Conservation (phyloP, 2,888 invertebrate genomes). For the Luffia ferchaultella region DNA sequence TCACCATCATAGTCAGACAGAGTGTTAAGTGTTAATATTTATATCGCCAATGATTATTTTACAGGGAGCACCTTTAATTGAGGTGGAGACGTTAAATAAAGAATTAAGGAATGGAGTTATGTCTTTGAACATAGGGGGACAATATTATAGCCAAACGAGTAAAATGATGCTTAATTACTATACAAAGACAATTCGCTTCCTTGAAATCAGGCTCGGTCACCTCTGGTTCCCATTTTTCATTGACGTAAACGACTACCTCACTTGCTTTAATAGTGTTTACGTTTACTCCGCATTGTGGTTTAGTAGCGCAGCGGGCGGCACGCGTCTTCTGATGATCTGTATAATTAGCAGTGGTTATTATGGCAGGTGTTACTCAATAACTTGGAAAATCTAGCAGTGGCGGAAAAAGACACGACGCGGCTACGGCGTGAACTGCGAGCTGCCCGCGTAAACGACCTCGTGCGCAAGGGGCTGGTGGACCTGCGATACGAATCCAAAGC, state of each 20-base stretch:
- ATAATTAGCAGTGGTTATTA: too few relatives aligned
- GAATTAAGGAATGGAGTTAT: constrained; percentile 8
- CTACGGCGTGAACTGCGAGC: constrained; percentile 40
- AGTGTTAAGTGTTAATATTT: constrained; percentile 11
- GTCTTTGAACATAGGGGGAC: constrained; percentile 11
- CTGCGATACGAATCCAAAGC: constrained; percentile 34
- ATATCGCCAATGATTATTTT: constrained; percentile 13
- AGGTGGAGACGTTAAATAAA: background rate
- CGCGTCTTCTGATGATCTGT: too few relatives aligned
- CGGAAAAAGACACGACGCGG: constrained; percentile 38
- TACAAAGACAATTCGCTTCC: too few relatives aligned
- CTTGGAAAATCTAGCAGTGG: constrained; percentile 43
- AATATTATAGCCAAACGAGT: constrained; percentile 12
- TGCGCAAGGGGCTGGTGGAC: constrained; percentile 42
- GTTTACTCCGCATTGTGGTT: too few relatives aligned
- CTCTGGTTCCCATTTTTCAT: too few relatives aligned
- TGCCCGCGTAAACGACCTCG: constrained; percentile 41
- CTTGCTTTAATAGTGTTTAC: too few relatives aligned
- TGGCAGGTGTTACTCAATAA: constrained; percentile 47
- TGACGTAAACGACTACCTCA: too few relatives aligned
- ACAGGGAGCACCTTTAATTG: background rate
- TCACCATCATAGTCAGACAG: background rate
- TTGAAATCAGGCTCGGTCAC: too few relatives aligned
- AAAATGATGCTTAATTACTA: too few relatives aligned
- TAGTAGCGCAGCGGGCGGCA: too few relatives aligned